These are phyloP conservation scores for Chondrilla cf. caribensis DNA, from an alignment of 37 sponge, comb jelly and placozoan species.

Conservation along the genomic window DNA sequence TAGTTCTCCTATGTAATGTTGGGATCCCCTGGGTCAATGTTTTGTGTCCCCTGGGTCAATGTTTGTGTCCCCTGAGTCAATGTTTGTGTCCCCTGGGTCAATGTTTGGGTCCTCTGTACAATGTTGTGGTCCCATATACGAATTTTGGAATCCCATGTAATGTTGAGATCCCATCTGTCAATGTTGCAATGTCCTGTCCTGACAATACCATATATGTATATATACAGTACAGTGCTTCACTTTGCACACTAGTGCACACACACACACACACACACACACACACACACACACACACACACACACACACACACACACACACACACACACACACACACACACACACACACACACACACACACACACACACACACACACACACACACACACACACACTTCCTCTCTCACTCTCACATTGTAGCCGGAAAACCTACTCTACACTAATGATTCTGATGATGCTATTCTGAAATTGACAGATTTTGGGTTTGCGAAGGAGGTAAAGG, in stretches of 20 bases:
- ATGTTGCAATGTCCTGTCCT: too few relatives aligned
- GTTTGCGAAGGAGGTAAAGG: conserved; percentile 89
- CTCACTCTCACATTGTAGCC: conserved; percentile 51
- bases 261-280: conserved; percentile 20
- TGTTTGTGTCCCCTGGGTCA: too few relatives aligned
- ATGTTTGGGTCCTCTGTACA: too few relatives aligned
- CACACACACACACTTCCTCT: conserved; percentile 4
- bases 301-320: conserved; percentile 14
- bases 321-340: background rate
- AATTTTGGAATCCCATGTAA: too few relatives aligned
- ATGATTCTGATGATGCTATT: conserved; percentile 29
- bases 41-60: too few relatives aligned
- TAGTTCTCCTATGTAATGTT: background rate
- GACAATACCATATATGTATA: too few relatives aligned
- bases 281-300: conserved; percentile 21
- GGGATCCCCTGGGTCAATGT: background rate
- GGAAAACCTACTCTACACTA: conserved; percentile 78
- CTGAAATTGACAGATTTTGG: conserved; percentile 97
- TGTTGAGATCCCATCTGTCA: too few relatives aligned
- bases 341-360: conserved; percentile 26
- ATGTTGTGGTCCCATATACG: too few relatives aligned
- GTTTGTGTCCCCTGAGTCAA: too few relatives aligned
- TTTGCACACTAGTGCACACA: too few relatives aligned
- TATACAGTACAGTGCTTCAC: too few relatives aligned
- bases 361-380: conserved; percentile 21